Evolutionary conservation across 2,888 invertebrate genomes (phyloP), one percentile per base, ranked within the genome.

Genomic region (Anarsia innoxiella): DNA sequence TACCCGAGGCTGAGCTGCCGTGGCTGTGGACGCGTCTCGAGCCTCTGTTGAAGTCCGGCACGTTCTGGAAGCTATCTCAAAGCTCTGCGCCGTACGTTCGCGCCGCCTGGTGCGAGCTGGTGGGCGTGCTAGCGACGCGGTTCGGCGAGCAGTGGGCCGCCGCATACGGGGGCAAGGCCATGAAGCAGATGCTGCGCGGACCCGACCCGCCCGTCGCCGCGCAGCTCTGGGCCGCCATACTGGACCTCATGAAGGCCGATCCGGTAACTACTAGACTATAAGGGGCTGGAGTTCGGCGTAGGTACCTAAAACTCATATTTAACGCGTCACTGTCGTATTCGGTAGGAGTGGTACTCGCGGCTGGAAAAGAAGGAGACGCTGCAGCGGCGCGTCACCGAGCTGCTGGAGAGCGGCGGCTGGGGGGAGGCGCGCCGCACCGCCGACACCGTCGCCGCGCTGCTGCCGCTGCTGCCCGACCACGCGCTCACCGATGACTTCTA

Each of bases 291-390:
- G n/a, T n/a, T n/a, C n/a, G n/a, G n/a, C n/a, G n/a, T n/a, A 19
- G 5, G 11, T 6, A 29, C 4, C 6, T 1, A 8, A 6, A 2
- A 16, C 2, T n/a, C n/a, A n/a, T 31, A 15, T 10, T 15, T 31
- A 14, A 1, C 15, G 4, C 8, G 3, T 9, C 3, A 32, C 4
- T 11, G 5, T 33, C 23, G n/a, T n/a, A n/a, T n/a, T n/a, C n/a
- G n/a, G n/a, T 65, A 93, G 92, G 88, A 91, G 36, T 93, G 92
- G 88, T 89, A 90, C 80, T 74, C 75, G 26, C 86, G 88, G 53
- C 79, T 94, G 2, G 93, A 91, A 57, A 86, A 92, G 32, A 90
- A 91, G 44, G 94, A 94, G 62, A 79, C 90, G 1, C 86, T 95
- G 2, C 37, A 55, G 6, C 73, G 74, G 44, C 53, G 75, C 10